phyloP scores from a whole-genome alignment of 2,888 invertebrate genomes.

The Mythimna pallens region DNA sequence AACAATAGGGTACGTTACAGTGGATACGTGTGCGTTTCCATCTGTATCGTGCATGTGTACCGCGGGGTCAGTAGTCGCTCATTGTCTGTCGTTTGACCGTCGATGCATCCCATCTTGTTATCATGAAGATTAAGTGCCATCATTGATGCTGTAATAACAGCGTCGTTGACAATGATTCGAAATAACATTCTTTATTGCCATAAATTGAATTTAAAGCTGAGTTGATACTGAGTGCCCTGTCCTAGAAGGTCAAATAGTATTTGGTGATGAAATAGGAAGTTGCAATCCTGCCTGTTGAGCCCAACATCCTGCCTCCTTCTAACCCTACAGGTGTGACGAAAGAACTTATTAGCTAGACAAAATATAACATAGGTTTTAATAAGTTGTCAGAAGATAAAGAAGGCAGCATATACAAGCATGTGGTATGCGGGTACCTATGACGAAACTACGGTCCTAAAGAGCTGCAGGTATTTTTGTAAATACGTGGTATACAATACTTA shows the following conservation, averaged over 20 bases:
- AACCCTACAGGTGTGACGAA: not conserved
- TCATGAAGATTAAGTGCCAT: constrained; percentile 57
- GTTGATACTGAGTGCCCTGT: not conserved
- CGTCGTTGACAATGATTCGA: constrained; percentile 23
- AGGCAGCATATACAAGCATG: not conserved
- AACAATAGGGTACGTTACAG: constrained; percentile 62
- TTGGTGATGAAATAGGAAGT: not conserved
- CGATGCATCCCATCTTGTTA: constrained; percentile 54
- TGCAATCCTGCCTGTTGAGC: not conserved
- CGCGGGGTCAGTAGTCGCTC: constrained; percentile 64
- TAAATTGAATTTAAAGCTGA: not conserved
- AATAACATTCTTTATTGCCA: constrained; percentile 20
- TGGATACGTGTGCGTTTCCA: constrained; percentile 10
- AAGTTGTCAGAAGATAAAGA: not conserved
- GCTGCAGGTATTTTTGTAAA: not conserved
- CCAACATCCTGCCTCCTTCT: not conserved
- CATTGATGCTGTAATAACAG: constrained; percentile 48
- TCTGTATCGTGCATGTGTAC: constrained; percentile 19
- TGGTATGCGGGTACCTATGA: not conserved
- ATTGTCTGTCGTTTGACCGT: constrained; percentile 67
- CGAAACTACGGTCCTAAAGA: constrained; percentile 20
- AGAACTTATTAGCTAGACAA: not conserved
- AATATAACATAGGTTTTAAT: not conserved
- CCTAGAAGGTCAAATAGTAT: not conserved
- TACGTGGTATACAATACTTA: too few relatives aligned